Base-by-base conservation (phyloP, 1,140 invertebrate species). In the Drosophila azteca region DNA sequence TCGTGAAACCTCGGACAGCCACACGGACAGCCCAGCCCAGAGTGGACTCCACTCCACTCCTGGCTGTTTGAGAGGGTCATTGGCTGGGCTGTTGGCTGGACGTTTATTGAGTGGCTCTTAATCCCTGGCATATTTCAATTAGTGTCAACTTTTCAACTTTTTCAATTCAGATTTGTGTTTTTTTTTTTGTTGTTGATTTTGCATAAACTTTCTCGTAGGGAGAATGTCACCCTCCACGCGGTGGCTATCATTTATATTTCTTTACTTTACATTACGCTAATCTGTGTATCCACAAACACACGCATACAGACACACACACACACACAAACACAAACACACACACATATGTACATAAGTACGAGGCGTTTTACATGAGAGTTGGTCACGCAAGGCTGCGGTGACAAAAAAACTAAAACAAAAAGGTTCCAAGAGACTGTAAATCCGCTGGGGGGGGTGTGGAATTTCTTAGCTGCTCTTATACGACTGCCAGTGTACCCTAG, bases 71-170 rank as follows among this genome's bases (percentile, higher is more conserved):
- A 17, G 53, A 20, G 59, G 29, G 22, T 59, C 53, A 49, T 41
- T 53, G 67, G 50, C 64, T 79, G 17, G 17, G 17, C 17, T 20
- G 17, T 20, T 20, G 3, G 9, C 1, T 2, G 3, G 64, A 61
- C 61, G 77, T 77, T 77, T 74, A 85, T 66, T 81, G 82, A 69
- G 67, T 67, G 59, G 45, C 58, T 43, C 55, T 61, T 87, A 81
- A 85, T 85, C 81, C 72, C 65, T 54, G 77, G 65, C 74, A 84
- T 80, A 85, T 85, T 85, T 85, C 82, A 85, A 85, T 85, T 85
- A 85, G 82, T 85, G 82, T 85, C 82, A 85, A 78, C 65, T 85
- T 85, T 20, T 20, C 17, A 20, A 20, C 17, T 20, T 20, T 20
- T 20, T 20, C 17, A 20, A 20, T 1, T 20, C 0, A 20, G 17